Evolutionary conservation across 1,140 invertebrate species (phyloP).

Genomic region (Cydia amplana): DNA sequence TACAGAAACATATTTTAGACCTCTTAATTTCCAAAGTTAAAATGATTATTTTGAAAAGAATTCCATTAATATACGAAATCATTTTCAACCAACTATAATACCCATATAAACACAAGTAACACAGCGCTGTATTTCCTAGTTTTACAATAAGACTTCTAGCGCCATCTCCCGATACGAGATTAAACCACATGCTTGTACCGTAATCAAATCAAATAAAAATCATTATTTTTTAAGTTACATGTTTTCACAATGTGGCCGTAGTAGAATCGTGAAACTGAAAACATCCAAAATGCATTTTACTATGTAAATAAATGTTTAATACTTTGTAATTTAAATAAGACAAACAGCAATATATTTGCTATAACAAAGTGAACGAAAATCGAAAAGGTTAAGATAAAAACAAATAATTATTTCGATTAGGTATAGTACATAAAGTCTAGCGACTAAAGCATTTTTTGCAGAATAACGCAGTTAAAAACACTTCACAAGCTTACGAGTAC

Average conservation of each 20-base stretch:
- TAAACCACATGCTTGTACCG: not conserved
- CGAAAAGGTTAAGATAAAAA: not conserved
- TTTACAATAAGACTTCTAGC: not conserved
- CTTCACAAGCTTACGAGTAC: too few relatives aligned
- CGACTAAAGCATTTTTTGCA: too few relatives aligned
- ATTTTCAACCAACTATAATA: not conserved
- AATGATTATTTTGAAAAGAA: not conserved
- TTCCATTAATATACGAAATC: not conserved
- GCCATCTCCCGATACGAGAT: not conserved
- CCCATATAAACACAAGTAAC: not conserved
- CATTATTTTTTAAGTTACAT: constrained; percentile 17
- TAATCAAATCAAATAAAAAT: not conserved
- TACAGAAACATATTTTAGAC: not conserved
- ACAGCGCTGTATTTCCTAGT: not conserved
- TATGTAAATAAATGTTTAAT: too few relatives aligned
- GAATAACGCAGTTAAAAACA: too few relatives aligned
- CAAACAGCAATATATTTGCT: not conserved
- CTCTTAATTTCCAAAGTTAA: not conserved
- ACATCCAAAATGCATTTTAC: not conserved
- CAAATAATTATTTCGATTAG: too few relatives aligned
- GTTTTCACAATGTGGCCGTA: not conserved
- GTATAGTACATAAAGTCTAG: too few relatives aligned
- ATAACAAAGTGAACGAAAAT: not conserved
- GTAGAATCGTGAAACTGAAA: not conserved
- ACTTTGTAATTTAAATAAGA: not conserved